Percentiles rank a stretch among this genome's conserved stretches.
phyloP scores from a whole-genome alignment of 2,888 invertebrate genomes.

The Stegana nigrithorax region DNA sequence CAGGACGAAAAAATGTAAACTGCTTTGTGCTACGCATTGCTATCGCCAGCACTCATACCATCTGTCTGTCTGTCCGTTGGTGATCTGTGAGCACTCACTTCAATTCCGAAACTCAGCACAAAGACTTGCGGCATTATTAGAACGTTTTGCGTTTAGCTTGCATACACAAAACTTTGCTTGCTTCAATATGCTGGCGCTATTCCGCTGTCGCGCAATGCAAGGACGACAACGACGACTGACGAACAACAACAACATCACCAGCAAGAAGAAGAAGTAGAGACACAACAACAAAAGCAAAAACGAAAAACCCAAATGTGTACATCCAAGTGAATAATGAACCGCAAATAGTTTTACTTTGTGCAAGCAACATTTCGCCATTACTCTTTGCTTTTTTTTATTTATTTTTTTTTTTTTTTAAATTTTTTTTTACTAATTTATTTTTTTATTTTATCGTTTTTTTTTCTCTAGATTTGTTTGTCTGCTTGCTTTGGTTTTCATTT shows the following conservation, averaged over 20 bases:
- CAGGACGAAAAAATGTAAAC: not conserved
- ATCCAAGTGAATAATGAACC: slow-evolving; percentile 60
- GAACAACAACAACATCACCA: not conserved
- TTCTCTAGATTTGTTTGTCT: not conserved
- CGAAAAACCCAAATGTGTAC: slow-evolving; percentile 34
- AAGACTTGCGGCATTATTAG: not conserved
- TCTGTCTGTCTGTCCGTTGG: not conserved
- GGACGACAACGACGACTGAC: not conserved
- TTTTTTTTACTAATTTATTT: not conserved
- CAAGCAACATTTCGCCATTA: slow-evolving; percentile 19
- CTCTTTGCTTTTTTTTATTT: slow-evolving; percentile 14
- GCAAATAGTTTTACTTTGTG: slow-evolving; percentile 59
- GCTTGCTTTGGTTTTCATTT: not conserved
- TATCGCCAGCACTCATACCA: not conserved
- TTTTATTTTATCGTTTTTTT: not conserved
- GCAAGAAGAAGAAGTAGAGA: not conserved
- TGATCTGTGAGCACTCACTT: not conserved
- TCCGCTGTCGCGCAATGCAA: not conserved
- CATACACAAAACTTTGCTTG: not conserved
- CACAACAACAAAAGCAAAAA: too few species aligned
- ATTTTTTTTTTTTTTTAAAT: slow-evolving; percentile 23
- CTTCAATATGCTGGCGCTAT: not conserved
- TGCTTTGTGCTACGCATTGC: too few species aligned
- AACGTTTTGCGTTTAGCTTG: not conserved
- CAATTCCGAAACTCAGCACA: not conserved